Base-by-base conservation (phyloP, 2,113 vertebrate species). In the Lontra canadensis region DNA sequence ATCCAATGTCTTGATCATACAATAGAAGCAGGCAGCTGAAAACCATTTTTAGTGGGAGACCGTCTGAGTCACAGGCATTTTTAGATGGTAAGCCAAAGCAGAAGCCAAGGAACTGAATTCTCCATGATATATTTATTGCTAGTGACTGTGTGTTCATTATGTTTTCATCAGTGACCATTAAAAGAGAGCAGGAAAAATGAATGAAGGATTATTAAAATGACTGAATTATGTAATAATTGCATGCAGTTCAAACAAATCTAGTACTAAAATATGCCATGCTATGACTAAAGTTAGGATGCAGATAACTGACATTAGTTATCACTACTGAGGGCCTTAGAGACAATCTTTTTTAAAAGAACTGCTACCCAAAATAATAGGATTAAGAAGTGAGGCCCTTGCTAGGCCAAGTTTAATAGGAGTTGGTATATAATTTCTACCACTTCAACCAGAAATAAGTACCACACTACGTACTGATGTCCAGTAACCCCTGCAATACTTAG, bases 121-220 rank as follows among this genome's bases (percentile, higher is more conserved):
- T 9, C n/a, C 44, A 10, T 14, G 86, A 84, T 34, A 65, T 29
- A 7, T 7, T 59, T 39, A 14, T 36, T 71, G 3, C 73, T 34
- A 52, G n/a, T 23, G 85, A 59, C 39, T 89, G 44, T 52, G 17
- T 93, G 42, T 84, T 88, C 31, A 26, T 59, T 84, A 52, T 69
- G 31, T 93, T 79, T 89, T 84, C 69, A 80, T 96, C 67, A 83
- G 47, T 96, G 82, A 31, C 55, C 61, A n/a, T 80, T 93, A 42
- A 86, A 84, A 92, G 73, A 97, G 31, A 92, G 21, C 55, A 83
- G 18, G 26, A 86, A 69, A 95, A 80, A 95, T 55, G 34, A 83
- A 52, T 74, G 80, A 39, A 92, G 71, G 13, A 17, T 67, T 34
- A 71, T 82, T 55, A 61, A 31, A 36, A 71, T 36, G 74, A 47